Evolutionary conservation across 2,113 vertebrate genomes (phyloP).

Genomic region (Euleptes europaea): DNA sequence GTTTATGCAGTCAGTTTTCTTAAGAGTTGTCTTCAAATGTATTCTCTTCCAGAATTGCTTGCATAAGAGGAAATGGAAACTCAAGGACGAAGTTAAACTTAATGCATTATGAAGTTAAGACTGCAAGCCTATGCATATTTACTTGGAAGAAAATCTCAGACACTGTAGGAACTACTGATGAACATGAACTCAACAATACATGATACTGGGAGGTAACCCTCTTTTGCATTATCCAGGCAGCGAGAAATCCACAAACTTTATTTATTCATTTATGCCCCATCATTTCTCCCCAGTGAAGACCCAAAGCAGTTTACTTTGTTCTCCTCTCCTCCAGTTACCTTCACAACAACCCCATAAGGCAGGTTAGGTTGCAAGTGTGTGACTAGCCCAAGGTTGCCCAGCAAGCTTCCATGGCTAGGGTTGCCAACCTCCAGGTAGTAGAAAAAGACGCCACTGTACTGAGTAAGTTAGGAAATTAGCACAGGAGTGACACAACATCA

Average conservation of each 20-base stretch:
- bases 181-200: not conserved
- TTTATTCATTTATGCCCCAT: conserved; percentile 1
- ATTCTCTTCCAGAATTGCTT: conserved; percentile 8
- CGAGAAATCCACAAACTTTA: not conserved
- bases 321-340: no score
- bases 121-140: not conserved
- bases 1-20: not conserved
- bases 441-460: no score
- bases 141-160: not conserved
- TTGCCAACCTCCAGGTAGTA: no score
- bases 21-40: conserved; percentile 12
- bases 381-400: no score
- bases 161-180: not conserved
- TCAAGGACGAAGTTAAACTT: not conserved
- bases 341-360: no score
- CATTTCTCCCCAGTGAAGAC: not conserved
- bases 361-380: no score
- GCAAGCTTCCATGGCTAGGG: no score
- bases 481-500: no score
- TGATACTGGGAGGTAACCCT: not conserved
- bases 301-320: no score
- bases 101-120: not conserved
- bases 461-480: no score
- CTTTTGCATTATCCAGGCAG: not conserved
- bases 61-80: not conserved